These are phyloP conservation scores for Smittia sp. DNA, from an alignment of 2,888 invertebrate species.

Conservation along the genomic window DNA sequence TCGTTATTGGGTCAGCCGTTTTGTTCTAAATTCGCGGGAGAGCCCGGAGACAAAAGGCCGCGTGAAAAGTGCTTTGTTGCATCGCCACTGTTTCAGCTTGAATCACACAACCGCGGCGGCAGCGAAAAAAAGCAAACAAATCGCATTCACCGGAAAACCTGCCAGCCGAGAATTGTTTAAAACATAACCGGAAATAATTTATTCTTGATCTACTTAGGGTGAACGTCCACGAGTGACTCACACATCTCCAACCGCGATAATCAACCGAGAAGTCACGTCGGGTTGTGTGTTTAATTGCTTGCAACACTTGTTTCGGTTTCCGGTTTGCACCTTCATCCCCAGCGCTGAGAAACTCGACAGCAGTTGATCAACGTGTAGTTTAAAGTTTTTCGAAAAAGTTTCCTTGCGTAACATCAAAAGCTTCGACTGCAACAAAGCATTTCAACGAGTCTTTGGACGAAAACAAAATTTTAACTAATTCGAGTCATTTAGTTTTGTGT, in stretches of 20 bases:
- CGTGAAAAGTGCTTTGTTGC: neutral
- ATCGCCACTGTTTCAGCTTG: neutral
- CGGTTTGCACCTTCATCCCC: neutral
- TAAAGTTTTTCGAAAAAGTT: too few relatives aligned
- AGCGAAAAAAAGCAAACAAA: too few relatives aligned
- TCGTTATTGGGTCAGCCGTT: neutral
- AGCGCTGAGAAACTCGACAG: too few relatives aligned
- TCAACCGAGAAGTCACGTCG: neutral
- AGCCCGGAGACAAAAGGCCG: neutral
- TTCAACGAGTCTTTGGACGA: neutral
- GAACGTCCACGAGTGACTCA: constrained; percentile 23
- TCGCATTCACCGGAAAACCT: constrained; percentile 24
- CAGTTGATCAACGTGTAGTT: neutral
- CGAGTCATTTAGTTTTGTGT: neutral
- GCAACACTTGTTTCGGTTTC: constrained; percentile 11
- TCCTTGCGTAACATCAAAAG: too few relatives aligned
- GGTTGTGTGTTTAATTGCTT: neutral
- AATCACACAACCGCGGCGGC: neutral
- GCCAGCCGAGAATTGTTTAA: neutral
- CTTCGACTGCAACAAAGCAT: too few relatives aligned
- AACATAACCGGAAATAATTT: constrained; percentile 33
- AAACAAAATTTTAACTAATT: neutral
- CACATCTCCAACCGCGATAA: neutral
- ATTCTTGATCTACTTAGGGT: constrained; percentile 29
- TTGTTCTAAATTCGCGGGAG: neutral